Base-by-base conservation (phyloP, 2,888 invertebrate genomes). In the Oithona nana region DNA sequence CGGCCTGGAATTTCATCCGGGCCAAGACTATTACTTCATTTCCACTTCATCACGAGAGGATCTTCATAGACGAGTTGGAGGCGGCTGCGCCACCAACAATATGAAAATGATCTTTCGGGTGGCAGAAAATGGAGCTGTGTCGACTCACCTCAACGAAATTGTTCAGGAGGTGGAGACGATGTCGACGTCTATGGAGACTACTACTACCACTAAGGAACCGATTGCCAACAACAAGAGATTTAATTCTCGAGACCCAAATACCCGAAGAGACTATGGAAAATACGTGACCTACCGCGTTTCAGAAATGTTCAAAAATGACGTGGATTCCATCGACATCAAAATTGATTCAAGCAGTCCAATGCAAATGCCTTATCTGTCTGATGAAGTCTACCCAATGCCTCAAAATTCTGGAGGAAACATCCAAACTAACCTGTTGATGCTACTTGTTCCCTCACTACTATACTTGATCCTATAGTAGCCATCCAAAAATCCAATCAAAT, bases 1-100 rank as follows among this genome's bases (percentile, higher is more conserved):
- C 68, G 92, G 92, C 66, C 77, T 92, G 70, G 92, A 93, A 76
- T 93, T 93, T 77, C 82, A 86, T 70, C 88, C 90, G 65, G 92
- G 90, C 67, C 87, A 88, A 75, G 92, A 92, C 74, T 93, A 93
- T 75, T 93, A 89, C 74, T 92, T 93, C 77, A 83, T 84, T 72
- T 83, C 89, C 67, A 90, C 90, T 70, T 89, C 89, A 67, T 88
- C 88, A 68, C 86, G 86, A 74, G 88, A 88, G 73, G 89, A 90
- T 72, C 76, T 90, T 70, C 88, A 90, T 73, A 81, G 89, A 74
- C 83, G 89, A 71, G 88, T 90, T 74, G 90, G 90, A 62, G 90
- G 90, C 66, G 82, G 89, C 67, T 92, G 92, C 77, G 81, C 85
- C 67, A 84, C 85, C 68, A 83, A 90, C 74, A 90, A 92, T 75